Evolutionary conservation across 2,888 invertebrate species (phyloP).

Genomic region (Fragum sueziense): DNA sequence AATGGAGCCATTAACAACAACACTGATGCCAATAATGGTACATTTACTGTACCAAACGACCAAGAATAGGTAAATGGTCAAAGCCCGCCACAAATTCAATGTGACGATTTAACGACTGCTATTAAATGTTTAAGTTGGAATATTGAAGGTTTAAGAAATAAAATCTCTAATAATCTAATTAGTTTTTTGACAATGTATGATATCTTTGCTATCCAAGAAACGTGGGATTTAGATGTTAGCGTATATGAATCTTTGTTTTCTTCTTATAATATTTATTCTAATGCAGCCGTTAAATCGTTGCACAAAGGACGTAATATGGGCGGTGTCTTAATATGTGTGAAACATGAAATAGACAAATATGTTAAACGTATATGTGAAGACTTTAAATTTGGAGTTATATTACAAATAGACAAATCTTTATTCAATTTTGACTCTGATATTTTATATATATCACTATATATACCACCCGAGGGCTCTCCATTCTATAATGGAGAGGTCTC

Average conservation of each 20-base stretch:
- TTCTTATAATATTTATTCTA: neutral
- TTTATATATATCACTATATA: conserved; percentile 11
- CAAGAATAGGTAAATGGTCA: conserved; percentile 25
- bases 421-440: conserved; percentile 5
- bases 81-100: conserved; percentile 24
- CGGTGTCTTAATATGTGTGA: conserved; percentile 12
- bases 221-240: conserved; percentile 9
- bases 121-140: conserved; percentile 24
- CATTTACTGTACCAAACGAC: no score
- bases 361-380: conserved; percentile 1
- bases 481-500: neutral
- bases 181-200: conserved; percentile 5
- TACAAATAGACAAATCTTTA: conserved; percentile 1
- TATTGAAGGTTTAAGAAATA: conserved; percentile 16
- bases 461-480: conserved; percentile 21
- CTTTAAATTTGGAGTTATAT: conserved; percentile 13
- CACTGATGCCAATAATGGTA: no score
- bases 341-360: neutral
- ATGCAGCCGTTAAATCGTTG: neutral
- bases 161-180: conserved; percentile 13
- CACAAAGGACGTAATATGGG: conserved; percentile 6
- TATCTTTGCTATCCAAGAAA: conserved; percentile 21
- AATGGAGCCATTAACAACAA: no score
- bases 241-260: neutral
- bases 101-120: no score